Percentiles rank a stretch among this genome's conserved stretches.
Evolutionary conservation across 2,797 vertebrate species (phyloP).

Genomic region (Lagodon rhomboides): DNA sequence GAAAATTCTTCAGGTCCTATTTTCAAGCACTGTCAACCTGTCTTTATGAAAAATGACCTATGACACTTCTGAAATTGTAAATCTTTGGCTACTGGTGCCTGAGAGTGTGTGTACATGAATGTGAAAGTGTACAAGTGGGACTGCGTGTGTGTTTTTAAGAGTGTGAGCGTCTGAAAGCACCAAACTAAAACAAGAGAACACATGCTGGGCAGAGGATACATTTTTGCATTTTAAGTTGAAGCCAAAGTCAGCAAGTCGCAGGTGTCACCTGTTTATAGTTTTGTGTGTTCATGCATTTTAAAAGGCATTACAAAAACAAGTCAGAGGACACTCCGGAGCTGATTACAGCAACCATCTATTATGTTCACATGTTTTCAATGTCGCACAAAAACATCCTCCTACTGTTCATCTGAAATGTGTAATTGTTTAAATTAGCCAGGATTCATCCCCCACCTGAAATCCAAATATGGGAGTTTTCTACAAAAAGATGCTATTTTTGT

Average conservation of each 20-base stretch:
- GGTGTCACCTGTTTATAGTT: constrained; percentile 39
- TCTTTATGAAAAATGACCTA: constrained; percentile 46
- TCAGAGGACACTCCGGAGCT: constrained; percentile 14
- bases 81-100: constrained; percentile 25
- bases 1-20: constrained; percentile 16
- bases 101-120: not conserved
- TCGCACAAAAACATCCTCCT: not conserved
- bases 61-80: constrained; percentile 49
- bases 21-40: constrained; percentile 43
- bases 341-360: constrained; percentile 11
- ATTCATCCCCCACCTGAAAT: not conserved
- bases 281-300: constrained; percentile 39
- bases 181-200: constrained; percentile 44
- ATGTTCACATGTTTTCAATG: constrained; percentile 6
- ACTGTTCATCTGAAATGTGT: not conserved
- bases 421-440: not conserved
- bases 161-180: constrained; percentile 16
- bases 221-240: constrained; percentile 68
- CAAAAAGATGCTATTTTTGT: constrained; percentile 6
- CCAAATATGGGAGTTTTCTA: not conserved
- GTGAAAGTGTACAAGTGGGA: not conserved
- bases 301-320: constrained; percentile 50
- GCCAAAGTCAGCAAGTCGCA: constrained; percentile 60
- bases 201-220: constrained; percentile 52
- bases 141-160: not conserved